phyloP scores from a whole-genome alignment of 2,888 invertebrate species.

The Stegophylla sp. region DNA sequence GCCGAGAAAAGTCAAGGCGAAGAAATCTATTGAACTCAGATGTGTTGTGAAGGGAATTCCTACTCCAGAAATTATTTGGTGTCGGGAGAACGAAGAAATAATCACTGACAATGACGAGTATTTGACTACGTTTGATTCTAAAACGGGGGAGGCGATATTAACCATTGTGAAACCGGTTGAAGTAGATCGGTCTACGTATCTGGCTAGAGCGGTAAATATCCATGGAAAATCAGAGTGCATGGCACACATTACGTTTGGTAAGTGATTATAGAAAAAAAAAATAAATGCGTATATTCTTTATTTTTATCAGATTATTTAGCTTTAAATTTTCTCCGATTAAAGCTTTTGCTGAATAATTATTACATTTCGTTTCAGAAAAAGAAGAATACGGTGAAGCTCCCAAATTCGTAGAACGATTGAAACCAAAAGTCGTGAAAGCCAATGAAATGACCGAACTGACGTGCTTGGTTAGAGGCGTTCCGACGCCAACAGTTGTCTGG shows the following conservation, averaged over 20 bases:
- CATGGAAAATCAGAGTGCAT: conserved; percentile 77
- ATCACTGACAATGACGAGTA: conserved; percentile 69
- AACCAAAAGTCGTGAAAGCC: conserved; percentile 72
- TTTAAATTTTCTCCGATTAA: not conserved
- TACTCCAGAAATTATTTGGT: conserved; percentile 76
- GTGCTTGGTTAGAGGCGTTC: conserved; percentile 74
- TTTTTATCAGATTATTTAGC: no score
- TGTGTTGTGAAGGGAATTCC: conserved; percentile 76
- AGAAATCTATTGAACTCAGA: conserved; percentile 71
- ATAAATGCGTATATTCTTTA: no score
- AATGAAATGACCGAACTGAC: conserved; percentile 71
- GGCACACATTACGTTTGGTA: conserved; percentile 74
- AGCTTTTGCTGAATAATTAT: no score
- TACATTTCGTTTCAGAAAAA: conserved; percentile 40
- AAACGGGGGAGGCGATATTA: conserved; percentile 72
- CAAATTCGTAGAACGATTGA: conserved; percentile 73
- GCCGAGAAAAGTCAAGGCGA: conserved; percentile 72
- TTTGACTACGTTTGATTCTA: conserved; percentile 65
- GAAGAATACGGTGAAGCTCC: conserved; percentile 67
- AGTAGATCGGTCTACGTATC: conserved; percentile 74
- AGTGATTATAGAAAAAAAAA: not conserved
- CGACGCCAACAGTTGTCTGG: conserved; percentile 76
- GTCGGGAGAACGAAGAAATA: conserved; percentile 71
- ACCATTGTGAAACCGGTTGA: conserved; percentile 72
- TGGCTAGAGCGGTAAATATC: conserved; percentile 75